phyloP scores from a whole-genome alignment of 2,113 vertebrate species.

The Calyptomena viridis region DNA sequence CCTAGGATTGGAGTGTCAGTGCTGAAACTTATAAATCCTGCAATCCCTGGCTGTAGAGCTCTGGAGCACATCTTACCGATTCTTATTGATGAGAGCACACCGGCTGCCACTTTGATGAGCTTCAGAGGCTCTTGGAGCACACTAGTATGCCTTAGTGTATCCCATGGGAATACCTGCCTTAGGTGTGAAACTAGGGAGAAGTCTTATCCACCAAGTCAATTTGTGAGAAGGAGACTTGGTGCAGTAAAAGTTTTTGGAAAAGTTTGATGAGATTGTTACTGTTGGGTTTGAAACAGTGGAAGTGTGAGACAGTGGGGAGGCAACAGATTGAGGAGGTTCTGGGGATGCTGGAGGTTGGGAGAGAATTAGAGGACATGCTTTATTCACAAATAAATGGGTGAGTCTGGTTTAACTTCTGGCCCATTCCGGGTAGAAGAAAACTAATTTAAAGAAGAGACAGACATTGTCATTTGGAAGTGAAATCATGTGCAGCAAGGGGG shows the following conservation, averaged over 20 bases:
- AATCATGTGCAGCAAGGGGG: not conserved
- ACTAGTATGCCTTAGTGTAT: not conserved
- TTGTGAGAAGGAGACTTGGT: not conserved
- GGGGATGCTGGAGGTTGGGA: not conserved
- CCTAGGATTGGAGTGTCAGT: not conserved
- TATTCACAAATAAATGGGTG: not conserved
- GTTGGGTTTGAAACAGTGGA: not conserved
- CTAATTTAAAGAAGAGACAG: not conserved
- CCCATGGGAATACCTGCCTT: not conserved
- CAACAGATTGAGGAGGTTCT: not conserved
- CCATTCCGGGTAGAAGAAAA: not conserved
- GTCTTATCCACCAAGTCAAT: not conserved
- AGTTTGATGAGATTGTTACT: not conserved
- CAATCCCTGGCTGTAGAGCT: not conserved
- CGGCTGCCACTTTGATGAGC: not conserved
- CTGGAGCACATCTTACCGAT: not conserved
- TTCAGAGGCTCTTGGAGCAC: not conserved
- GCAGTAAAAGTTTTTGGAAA: not conserved
- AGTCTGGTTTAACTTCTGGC: not conserved
- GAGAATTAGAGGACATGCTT: not conserved
- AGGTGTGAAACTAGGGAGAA: not conserved
- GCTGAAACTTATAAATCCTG: not conserved
- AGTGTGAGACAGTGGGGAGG: not conserved
- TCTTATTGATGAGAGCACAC: not conserved
- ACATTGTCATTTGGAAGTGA: not conserved